Base-by-base conservation (phyloP, 2,888 invertebrate genomes). In the Panzeria rudis region DNA sequence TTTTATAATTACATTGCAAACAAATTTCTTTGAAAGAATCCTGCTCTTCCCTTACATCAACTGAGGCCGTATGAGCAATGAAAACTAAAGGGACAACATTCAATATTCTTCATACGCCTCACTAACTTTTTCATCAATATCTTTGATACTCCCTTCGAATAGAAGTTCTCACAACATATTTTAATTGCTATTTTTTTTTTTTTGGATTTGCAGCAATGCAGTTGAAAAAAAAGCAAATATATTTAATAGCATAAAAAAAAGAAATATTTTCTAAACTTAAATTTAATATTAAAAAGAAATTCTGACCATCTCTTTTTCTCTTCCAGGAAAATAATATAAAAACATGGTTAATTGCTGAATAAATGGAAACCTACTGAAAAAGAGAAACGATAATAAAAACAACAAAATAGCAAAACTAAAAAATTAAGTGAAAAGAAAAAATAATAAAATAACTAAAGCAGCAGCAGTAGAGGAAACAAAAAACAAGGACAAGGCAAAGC, bases 301-400 rank as follows among this genome's bases (percentile, higher is more conserved):
- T 47, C 20, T 54, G 2, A 62, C 11, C 25, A 41, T 44, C 32
- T 50, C 20, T 17, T 68, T 81, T 75, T 47, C 25, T 50, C 7
- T 62, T 66, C 15, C 44, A 81, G 80, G 54, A 66, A 56, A 15
- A 41, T 52, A 20, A 59, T 54, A 62, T 20, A 56, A 87, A 87
- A 89, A 88, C 87, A 88, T 86, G 88, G 87, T 89, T 89, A 90
- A 90, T 90, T 90, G 90, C 88, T 85, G 87, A 89, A 90, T 90
- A 90, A 88, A 87, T 86, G 59, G 41, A 61, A 75, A 59, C 79
- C 86, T 81, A 59, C 61, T 44, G 32, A 56, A 82, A 69, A 80
- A 78, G 29, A 66, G 23, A 72, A 83, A 47, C 47, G n/a, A 47
- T 68, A 86, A 86, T 66, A 87, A 72, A 54, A 83, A 68, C 62